Percentiles rank a stretch among this genome's conserved stretches.
phyloP scores from a whole-genome alignment of 2,888 invertebrate genomes.

The Drosophila fulvimacula region DNA sequence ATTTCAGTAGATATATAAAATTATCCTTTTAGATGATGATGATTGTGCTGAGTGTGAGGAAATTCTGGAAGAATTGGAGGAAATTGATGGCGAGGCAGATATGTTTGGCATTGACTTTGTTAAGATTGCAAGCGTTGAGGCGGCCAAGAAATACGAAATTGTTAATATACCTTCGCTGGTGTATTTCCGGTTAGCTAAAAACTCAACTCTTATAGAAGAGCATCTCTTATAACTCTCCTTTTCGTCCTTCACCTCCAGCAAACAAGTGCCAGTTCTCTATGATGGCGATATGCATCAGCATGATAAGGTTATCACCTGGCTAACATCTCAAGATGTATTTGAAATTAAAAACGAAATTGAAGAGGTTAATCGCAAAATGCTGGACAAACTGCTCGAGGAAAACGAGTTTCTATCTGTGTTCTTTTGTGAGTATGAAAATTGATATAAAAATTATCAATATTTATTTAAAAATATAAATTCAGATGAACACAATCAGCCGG shows the following conservation, averaged over 20 bases:
- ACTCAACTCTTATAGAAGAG: background rate
- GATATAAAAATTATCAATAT: background rate
- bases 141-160: slow-evolving; percentile 92
- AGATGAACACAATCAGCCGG: slow-evolving; percentile 93
- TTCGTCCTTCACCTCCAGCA: slow-evolving; percentile 73
- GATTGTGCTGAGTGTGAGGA: slow-evolving; percentile 96
- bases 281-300: slow-evolving; percentile 96
- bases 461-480: background rate
- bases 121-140: slow-evolving; percentile 93
- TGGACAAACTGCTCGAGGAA: slow-evolving; percentile 96
- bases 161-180: slow-evolving; percentile 94
- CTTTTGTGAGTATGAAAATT: slow-evolving; percentile 91
- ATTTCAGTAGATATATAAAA: too few species aligned
- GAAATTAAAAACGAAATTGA: slow-evolving; percentile 98
- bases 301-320: slow-evolving; percentile 93
- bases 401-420: slow-evolving; percentile 97
- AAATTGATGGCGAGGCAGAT: slow-evolving; percentile 97
- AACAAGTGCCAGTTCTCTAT: slow-evolving; percentile 92
- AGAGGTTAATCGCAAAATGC: slow-evolving; percentile 98
- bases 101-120: slow-evolving; percentile 97
- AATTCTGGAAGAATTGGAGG: slow-evolving; percentile 94
- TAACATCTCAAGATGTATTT: slow-evolving; percentile 97
- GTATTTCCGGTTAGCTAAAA: slow-evolving; percentile 89
- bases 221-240: background rate
- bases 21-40: slow-evolving; percentile 91